Evolutionary conservation across 2,888 invertebrate species (phyloP), one percentile per base, ranked within the genome.

Genomic region (Mechanitis mazaeus): DNA sequence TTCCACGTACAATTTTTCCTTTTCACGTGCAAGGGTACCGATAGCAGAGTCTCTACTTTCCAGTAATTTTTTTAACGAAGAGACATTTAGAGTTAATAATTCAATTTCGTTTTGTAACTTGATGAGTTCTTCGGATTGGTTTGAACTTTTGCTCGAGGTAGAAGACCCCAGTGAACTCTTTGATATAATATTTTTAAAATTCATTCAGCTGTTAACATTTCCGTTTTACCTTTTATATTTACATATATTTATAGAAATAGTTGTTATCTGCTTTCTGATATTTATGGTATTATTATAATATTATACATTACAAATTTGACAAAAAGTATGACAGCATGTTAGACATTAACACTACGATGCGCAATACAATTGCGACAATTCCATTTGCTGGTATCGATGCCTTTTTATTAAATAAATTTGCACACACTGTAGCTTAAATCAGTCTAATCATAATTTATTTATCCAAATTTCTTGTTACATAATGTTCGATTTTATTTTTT

Each of bases 1-100:
- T 71, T 91, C 91, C 12, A 81, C 69, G 11, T 80, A 77, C 33
- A 92, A 69, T 72, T 88, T 89, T 71, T 91, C 91, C 70, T 91
- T 92, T 68, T 92, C 91, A 54, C 87, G 79, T 20, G 84, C 83
- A 60, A 91, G 68, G 56, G 80, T 84, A n/a, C 83, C 87, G 59
- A 92, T 75, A 31, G 87, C 83, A 5, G 78, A 73, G 65, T 92
- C 91, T 74, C 87, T 89, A 62, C 78, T 78, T 71, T 89, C 86
- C 57, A 88, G 75, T 58, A 87, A 85, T 56, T 80, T 76, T 72
- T 88, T 87, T 66, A 92, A 77, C 54, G 80, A 75, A 65, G 77
- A 77, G 31, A 91, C 76, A 42, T 84, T 84, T 67, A 83, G 76
- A 69, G 84, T 87, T 12, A 92, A 75, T 56, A 81, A 79, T 57